Conservation (phyloP, 2,797 vertebrate genomes). For the Mareca penelope region DNA sequence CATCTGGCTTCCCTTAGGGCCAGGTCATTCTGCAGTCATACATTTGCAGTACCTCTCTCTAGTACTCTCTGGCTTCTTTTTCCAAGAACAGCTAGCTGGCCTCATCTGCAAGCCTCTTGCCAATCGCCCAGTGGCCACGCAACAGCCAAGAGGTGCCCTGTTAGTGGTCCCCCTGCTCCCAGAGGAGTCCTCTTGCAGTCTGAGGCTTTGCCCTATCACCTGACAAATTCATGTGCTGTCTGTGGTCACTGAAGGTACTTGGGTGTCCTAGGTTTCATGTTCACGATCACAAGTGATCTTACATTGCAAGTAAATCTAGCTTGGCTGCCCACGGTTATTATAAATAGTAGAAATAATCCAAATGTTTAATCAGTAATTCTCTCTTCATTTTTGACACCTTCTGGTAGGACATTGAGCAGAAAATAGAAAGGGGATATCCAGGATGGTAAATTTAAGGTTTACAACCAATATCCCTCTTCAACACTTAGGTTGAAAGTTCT, state of each 20-base stretch:
- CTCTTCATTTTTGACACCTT: not conserved
- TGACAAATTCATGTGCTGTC: not conserved
- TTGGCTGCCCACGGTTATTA: not conserved
- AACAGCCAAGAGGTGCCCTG: not conserved
- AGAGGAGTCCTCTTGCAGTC: not conserved
- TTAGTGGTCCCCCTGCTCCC: not conserved
- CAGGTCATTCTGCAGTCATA: not conserved
- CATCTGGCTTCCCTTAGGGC: not conserved
- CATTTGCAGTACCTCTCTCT: not conserved
- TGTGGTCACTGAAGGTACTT: not conserved
- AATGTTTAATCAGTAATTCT: not conserved
- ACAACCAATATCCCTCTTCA: not conserved
- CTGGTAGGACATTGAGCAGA: not conserved
- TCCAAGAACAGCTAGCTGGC: not conserved
- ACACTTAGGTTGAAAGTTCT: not conserved
- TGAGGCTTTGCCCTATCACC: not conserved
- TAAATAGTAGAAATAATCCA: not conserved
- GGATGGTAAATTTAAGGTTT: not conserved
- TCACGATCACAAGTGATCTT: not conserved
- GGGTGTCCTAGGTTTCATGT: not conserved
- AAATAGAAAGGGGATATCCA: not conserved
- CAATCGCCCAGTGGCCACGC: not conserved
- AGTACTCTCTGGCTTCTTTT: not conserved
- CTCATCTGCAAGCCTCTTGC: not conserved
- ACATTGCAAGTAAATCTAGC: not conserved